Evolutionary conservation across 2,797 vertebrate genomes (phyloP).

Genomic region (Acomys russatus): DNA sequence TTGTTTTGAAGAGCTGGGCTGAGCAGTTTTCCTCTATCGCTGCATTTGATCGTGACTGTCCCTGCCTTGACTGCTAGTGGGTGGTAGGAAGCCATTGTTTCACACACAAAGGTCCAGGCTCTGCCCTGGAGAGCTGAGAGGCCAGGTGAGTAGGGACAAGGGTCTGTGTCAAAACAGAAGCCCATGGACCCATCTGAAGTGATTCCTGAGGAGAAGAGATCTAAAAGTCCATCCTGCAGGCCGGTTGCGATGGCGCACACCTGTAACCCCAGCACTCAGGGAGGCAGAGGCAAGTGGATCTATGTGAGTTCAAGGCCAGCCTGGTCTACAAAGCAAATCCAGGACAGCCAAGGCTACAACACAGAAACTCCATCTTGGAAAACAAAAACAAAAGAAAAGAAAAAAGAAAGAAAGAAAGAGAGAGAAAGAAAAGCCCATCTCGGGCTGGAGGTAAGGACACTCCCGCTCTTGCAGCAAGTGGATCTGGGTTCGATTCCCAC

Average conservation of each 20-base stretch:
- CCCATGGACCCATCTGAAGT: not conserved
- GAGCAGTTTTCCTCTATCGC: not conserved
- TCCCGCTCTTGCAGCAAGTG: not conserved
- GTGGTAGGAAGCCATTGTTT: not conserved
- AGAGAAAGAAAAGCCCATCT: not conserved
- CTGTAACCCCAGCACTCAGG: no score
- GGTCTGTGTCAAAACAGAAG: not conserved
- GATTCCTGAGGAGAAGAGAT: constrained; percentile 21
- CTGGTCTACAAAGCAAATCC: no score
- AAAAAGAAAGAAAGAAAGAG: no score
- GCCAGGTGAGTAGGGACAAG: not conserved
- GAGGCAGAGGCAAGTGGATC: no score
- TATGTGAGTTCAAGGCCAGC: no score
- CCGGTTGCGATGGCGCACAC: no score
- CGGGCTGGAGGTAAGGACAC: not conserved
- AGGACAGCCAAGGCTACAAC: no score
- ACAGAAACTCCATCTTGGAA: no score
- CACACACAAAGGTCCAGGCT: not conserved
- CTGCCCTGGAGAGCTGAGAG: not conserved
- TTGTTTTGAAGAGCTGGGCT: not conserved
- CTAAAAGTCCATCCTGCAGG: not conserved
- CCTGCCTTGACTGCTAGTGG: not conserved
- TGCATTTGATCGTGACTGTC: not conserved
- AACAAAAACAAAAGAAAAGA: no score
- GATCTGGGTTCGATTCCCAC: not conserved